Evolutionary conservation across 2,888 invertebrate species (phyloP).

Genomic region (Odontocerum albicorne): DNA sequence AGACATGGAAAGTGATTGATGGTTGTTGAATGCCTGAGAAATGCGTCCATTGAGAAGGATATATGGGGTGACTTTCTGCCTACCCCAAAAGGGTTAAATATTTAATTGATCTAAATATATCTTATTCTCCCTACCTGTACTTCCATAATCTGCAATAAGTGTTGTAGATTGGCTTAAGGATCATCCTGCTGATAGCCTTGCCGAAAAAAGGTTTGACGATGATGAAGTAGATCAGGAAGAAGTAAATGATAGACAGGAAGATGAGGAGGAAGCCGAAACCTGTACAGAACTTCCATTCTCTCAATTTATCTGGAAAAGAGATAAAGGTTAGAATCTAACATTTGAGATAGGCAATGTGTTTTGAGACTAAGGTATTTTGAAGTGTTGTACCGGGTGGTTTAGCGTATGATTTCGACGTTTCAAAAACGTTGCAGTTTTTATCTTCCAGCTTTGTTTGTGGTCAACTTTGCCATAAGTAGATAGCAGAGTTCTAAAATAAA

Average conservation of each 20-base stretch:
- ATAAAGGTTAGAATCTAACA: background rate
- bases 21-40: too few relatives aligned
- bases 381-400: too few relatives aligned
- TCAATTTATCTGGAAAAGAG: slow-evolving; percentile 11
- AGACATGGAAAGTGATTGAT: too few relatives aligned
- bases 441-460: too few relatives aligned
- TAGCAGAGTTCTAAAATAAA: background rate
- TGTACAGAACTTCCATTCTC: slow-evolving; percentile 54
- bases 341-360: background rate
- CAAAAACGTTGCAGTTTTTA: too few relatives aligned
- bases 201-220: slow-evolving; percentile 62
- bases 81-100: too few relatives aligned
- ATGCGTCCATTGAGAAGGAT: too few relatives aligned
- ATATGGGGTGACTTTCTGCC: too few relatives aligned
- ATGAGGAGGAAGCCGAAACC: slow-evolving; percentile 75
- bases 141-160: slow-evolving; percentile 41
- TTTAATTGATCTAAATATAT: too few relatives aligned
- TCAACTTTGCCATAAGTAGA: too few relatives aligned
- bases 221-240: slow-evolving; percentile 63
- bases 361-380: too few relatives aligned
- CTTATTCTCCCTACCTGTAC: slow-evolving; percentile 48
- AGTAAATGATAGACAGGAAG: slow-evolving; percentile 60
- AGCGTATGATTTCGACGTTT: too few relatives aligned
- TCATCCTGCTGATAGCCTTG: slow-evolving; percentile 44
- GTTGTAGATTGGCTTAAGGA: slow-evolving; percentile 45